phyloP scores from a whole-genome alignment of 2,113 vertebrate genomes.

The Eupsittula cactorum region DNA sequence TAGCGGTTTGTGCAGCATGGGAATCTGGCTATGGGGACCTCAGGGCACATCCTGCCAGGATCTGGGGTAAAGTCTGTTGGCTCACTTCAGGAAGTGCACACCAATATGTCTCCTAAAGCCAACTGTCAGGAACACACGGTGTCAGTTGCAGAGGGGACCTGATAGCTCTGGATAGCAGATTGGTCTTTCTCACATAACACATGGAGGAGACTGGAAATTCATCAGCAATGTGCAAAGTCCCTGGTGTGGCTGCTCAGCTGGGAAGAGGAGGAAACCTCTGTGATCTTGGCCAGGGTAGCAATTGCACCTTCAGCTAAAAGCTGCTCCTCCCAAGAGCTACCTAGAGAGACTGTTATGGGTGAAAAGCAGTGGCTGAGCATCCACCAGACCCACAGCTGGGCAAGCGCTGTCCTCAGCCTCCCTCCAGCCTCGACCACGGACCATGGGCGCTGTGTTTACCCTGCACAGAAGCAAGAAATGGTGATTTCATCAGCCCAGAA shows the following conservation, averaged over 20 bases:
- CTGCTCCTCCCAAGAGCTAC: background rate
- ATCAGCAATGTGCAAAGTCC: background rate
- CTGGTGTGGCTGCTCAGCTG: background rate
- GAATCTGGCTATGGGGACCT: background rate
- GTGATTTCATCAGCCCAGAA: background rate
- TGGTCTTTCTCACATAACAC: background rate
- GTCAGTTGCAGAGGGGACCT: background rate
- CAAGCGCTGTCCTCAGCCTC: background rate
- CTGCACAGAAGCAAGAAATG: background rate
- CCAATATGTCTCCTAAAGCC: background rate
- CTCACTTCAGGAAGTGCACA: background rate
- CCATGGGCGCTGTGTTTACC: background rate
- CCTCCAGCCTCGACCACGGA: background rate
- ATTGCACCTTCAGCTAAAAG: background rate
- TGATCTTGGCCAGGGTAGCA: rapidly evolving
- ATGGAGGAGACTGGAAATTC: background rate
- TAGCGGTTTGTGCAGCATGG: rapidly evolving
- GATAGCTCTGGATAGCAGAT: background rate
- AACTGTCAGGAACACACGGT: background rate
- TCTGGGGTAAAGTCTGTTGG: background rate
- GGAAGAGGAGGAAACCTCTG: background rate
- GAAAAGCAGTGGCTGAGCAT: background rate
- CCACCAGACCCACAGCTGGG: background rate
- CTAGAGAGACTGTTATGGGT: background rate
- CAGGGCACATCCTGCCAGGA: background rate